A percentile compares a stretch with the other conserved stretches of the same genome.
phyloP scores from a whole-genome alignment of 1,140 invertebrate genomes.

The Gryon sp. region DNA sequence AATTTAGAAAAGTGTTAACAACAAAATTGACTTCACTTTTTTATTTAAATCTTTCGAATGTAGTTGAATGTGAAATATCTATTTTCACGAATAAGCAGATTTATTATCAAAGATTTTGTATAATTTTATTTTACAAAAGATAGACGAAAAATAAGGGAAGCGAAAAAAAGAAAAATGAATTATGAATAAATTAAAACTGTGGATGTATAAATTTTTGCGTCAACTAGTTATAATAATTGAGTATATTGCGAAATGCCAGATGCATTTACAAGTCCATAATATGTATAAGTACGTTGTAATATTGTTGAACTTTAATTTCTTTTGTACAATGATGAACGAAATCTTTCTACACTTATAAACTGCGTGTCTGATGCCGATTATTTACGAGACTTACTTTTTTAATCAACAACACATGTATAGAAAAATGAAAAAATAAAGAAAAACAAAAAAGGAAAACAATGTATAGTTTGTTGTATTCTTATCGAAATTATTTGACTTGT shows the following conservation, averaged over 20 bases:
- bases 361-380: constrained; percentile 54
- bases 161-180: not conserved
- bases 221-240: constrained; percentile 52
- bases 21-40: too few species aligned
- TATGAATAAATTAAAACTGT: constrained; percentile 40
- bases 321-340: constrained; percentile 67
- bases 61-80: constrained; percentile 24
- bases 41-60: too few species aligned
- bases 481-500: constrained; percentile 68
- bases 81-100: constrained; percentile 31
- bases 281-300: constrained; percentile 51
- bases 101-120: constrained; percentile 24
- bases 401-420: constrained; percentile 67
- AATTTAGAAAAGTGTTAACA: constrained; percentile 39
- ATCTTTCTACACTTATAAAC: constrained; percentile 66
- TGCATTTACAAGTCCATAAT: constrained; percentile 62
- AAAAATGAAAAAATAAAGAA: too few species aligned
- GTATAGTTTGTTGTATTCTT: constrained; percentile 78
- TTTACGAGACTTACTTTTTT: constrained; percentile 67
- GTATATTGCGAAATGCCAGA: constrained; percentile 55
- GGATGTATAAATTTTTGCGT: constrained; percentile 65
- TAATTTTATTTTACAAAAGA: constrained; percentile 14
- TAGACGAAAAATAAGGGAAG: constrained; percentile 1
- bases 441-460: too few species aligned
- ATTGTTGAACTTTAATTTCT: constrained; percentile 66